phyloP scores from a whole-genome alignment of 2,888 invertebrate species.

The Phaonia tiefii region DNA sequence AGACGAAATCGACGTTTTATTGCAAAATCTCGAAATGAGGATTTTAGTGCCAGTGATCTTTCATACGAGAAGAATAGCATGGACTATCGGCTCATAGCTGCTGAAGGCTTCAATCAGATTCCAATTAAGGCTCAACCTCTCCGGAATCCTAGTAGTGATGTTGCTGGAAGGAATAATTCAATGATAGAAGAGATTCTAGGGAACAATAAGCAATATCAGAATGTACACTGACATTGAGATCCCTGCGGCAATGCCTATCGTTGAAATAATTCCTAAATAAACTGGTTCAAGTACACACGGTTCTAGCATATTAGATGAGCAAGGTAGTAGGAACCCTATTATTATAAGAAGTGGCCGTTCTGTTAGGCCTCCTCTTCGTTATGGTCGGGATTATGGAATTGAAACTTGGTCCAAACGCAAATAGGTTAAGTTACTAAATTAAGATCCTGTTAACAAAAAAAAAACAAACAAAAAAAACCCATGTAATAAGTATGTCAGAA shows the following conservation, averaged over 20 bases:
- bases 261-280: not conserved
- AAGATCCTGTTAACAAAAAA: not conserved
- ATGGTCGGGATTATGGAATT: conserved; percentile 18
- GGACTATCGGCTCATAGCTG: not conserved
- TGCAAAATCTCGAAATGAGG: conserved; percentile 9
- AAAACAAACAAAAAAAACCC: too few relatives aligned
- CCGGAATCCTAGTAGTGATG: not conserved
- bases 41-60: conserved; percentile 38
- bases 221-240: not conserved
- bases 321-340: not conserved
- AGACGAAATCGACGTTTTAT: conserved; percentile 28
- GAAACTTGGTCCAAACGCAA: not conserved
- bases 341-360: conserved; percentile 8
- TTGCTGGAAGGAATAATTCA: not conserved
- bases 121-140: not conserved
- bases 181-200: conserved; percentile 7
- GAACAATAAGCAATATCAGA: not conserved
- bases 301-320: not conserved
- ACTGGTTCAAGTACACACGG: conserved; percentile 2
- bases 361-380: conserved; percentile 15
- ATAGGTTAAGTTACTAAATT: not conserved
- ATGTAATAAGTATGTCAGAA: too few relatives aligned
- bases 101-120: conserved; percentile 1
- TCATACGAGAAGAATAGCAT: not conserved
- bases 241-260: conserved; percentile 7